These are phyloP conservation scores for Neoarius graeffei DNA, from an alignment of 2,113 vertebrate species.

Conservation along the genomic window DNA sequence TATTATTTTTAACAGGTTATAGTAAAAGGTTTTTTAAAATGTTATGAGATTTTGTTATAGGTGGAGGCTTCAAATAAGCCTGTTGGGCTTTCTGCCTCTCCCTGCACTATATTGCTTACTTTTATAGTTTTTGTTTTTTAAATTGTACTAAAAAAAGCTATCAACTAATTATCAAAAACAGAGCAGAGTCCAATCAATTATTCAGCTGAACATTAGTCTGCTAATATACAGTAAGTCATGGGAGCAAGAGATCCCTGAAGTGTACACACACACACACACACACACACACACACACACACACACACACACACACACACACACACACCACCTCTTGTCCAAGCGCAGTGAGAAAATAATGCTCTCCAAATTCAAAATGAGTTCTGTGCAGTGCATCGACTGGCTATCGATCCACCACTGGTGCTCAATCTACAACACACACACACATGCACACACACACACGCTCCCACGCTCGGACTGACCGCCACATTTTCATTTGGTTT, in stretches of 20 bases:
- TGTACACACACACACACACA: slow-evolving; percentile 62
- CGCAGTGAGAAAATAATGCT: slow-evolving; percentile 64
- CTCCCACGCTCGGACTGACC: slow-evolving; percentile 30
- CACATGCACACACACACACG: neutral
- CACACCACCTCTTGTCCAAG: slow-evolving; percentile 29
- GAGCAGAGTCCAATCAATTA: slow-evolving; percentile 88
- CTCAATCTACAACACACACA: slow-evolving; percentile 59
- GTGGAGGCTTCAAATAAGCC: too few species aligned
- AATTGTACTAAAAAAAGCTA: slow-evolving; percentile 56
- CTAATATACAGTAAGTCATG: slow-evolving; percentile 81
- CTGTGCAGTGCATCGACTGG: slow-evolving; percentile 44
- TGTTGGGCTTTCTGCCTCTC: too few species aligned
- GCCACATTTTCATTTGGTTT: slow-evolving; percentile 54
- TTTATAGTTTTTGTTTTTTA: too few species aligned
- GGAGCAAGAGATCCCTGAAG: slow-evolving; percentile 81
- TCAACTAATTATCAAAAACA: slow-evolving; percentile 91
- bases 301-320: slow-evolving; percentile 14
- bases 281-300: slow-evolving; percentile 44
- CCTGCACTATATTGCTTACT: too few species aligned
- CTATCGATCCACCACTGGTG: slow-evolving; percentile 60
- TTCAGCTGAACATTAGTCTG: slow-evolving; percentile 90
- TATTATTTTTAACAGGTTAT: too few species aligned
- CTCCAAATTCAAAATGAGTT: slow-evolving; percentile 66
- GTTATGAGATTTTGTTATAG: too few species aligned
- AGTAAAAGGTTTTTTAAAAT: too few species aligned